A percentile compares a stretch with the other conserved stretches of the same genome.
Conservation (phyloP, 2,888 invertebrate species). For the Drosophila dives region DNA sequence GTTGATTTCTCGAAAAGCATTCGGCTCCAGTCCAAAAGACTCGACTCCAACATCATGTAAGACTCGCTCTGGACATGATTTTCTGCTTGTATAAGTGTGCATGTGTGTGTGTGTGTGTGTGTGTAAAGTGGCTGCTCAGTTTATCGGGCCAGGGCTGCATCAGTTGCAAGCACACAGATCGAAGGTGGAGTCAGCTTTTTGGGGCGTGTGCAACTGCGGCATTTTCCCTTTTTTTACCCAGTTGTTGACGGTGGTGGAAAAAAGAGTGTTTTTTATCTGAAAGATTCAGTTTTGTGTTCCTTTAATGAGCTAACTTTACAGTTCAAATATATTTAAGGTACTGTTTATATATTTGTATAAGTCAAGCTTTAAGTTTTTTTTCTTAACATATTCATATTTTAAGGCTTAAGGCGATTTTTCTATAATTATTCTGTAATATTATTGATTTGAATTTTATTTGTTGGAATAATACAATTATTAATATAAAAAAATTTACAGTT, state of each 20-base stretch:
- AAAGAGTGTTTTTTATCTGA: background rate
- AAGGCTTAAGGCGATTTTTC: too few species aligned
- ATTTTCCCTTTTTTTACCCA: constrained; percentile 38
- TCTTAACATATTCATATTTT: background rate
- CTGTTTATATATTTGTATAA: background rate
- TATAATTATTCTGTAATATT: too few species aligned
- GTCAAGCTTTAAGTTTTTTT: background rate
- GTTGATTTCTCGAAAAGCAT: constrained; percentile 81
- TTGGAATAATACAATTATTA: too few species aligned
- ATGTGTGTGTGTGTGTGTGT: constrained; percentile 23
- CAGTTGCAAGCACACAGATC: constrained; percentile 32
- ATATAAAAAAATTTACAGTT: background rate
- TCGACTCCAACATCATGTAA: constrained; percentile 53
- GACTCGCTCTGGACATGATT: constrained; percentile 52
- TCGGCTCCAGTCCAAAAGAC: constrained; percentile 59
- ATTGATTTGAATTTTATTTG: background rate
- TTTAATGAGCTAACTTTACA: background rate
- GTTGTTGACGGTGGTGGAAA: constrained; percentile 9
- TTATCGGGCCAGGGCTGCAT: constrained; percentile 72
- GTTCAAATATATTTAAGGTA: too few species aligned
- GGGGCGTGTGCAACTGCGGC: constrained; percentile 66
- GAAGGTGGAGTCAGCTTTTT: constrained; percentile 71
- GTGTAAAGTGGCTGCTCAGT: constrained; percentile 56
- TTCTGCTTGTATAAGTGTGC: constrained; percentile 3
- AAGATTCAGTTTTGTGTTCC: background rate